phyloP scores from a whole-genome alignment of 2,797 vertebrate genomes.

The Delichon dasypus region DNA sequence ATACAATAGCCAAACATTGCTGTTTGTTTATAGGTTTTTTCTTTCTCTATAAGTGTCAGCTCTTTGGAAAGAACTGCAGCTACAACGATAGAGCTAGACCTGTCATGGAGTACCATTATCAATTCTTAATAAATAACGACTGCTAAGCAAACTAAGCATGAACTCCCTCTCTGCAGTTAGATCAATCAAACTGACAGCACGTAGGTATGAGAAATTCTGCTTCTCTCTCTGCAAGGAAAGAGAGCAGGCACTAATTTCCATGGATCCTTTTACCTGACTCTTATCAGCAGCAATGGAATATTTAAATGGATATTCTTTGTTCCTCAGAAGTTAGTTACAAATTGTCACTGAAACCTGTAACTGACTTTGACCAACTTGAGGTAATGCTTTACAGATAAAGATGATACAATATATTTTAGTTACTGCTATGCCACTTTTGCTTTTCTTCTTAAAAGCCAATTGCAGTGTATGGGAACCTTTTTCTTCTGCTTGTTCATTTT shows the following conservation, averaged over 20 bases:
- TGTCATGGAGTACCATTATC: neutral
- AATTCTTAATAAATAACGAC: slow-evolving; percentile 32
- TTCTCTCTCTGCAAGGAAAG: neutral
- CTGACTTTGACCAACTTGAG: neutral
- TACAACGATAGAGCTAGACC: neutral
- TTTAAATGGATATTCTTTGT: slow-evolving; percentile 10
- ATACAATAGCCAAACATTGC: neutral
- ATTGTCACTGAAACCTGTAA: neutral
- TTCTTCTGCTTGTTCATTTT: neutral
- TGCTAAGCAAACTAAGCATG: slow-evolving; percentile 37
- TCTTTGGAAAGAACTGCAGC: neutral
- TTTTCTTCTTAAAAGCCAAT: neutral
- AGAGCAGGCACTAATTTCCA: neutral
- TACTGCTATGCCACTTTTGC: neutral
- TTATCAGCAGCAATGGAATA: neutral
- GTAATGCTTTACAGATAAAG: neutral
- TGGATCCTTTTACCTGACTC: slow-evolving; percentile 32
- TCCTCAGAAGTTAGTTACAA: slow-evolving; percentile 10
- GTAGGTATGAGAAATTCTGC: neutral
- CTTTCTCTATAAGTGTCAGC: neutral
- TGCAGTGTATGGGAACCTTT: neutral
- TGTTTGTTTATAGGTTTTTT: neutral
- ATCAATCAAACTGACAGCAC: slow-evolving; percentile 29
- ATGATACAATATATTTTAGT: neutral
- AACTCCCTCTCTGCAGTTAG: neutral